A percentile compares a stretch with the other conserved stretches of the same genome.
These are phyloP conservation scores for Molossus molossus DNA, from an alignment of 2,797 vertebrate species.

Conservation along the genomic window DNA sequence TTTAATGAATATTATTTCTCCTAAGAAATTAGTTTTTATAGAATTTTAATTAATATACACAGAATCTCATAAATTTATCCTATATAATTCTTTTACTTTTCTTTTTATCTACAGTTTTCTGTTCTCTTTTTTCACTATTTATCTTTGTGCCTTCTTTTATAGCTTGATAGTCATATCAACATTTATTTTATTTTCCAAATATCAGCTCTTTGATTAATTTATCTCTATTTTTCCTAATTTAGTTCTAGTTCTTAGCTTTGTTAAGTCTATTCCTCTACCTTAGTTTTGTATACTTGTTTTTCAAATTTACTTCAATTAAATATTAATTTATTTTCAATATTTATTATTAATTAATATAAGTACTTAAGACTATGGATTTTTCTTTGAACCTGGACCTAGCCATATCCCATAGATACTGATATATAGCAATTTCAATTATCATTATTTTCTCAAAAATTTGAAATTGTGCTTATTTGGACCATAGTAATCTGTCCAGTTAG, in stretches of 20 bases:
- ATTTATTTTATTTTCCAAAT: slow-evolving; percentile 41
- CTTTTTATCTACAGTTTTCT: not conserved
- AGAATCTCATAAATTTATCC: not conserved
- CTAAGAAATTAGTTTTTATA: not conserved
- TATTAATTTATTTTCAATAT: slow-evolving; percentile 33
- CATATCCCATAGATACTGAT: not conserved
- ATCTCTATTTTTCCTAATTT: slow-evolving; percentile 24
- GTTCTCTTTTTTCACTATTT: not conserved
- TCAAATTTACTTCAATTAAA: slow-evolving; percentile 8
- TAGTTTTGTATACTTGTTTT: slow-evolving; percentile 38
- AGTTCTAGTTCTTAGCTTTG: slow-evolving; percentile 28
- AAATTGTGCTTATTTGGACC: not conserved
- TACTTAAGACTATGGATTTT: not conserved
- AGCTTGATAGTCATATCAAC: not conserved
- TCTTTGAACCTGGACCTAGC: not conserved
- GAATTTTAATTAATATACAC: not conserved
- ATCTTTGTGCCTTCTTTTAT: not conserved
- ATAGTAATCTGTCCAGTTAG: not conserved
- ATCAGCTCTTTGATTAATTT: not conserved
- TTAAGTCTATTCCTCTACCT: not conserved
- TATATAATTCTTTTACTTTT: not conserved
- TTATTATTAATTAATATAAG: slow-evolving; percentile 24
- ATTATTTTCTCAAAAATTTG: slow-evolving; percentile 19
- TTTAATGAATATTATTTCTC: not conserved
- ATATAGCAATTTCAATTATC: not conserved